These are phyloP conservation scores for Oryzias woworae DNA, from an alignment of 2,113 vertebrate species.

Conservation along the genomic window DNA sequence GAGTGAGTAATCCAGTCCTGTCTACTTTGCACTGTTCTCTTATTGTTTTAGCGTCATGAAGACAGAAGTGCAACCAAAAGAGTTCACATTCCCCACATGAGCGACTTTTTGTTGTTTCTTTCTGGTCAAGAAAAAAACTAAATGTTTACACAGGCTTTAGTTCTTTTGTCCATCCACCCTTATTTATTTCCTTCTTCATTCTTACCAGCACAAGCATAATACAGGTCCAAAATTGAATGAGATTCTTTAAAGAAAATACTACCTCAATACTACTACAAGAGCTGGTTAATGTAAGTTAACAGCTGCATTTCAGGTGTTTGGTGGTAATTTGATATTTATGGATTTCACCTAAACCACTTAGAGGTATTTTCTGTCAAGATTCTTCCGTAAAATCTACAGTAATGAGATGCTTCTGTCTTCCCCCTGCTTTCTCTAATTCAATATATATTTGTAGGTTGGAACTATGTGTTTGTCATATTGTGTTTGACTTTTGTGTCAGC, in stretches of 20 bases:
- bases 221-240: conserved; percentile 6
- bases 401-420: conserved; percentile 14
- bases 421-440: conserved; percentile 18
- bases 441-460: conserved; percentile 12
- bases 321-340: conserved; percentile 17
- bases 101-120: conserved; percentile 9
- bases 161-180: conserved; percentile 7
- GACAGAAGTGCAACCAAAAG: too few species aligned
- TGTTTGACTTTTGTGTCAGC: conserved; percentile 18
- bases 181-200: conserved; percentile 11
- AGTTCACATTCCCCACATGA: too few species aligned
- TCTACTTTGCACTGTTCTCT: too few species aligned
- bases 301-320: conserved; percentile 24
- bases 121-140: conserved; percentile 6
- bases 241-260: conserved; percentile 13
- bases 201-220: too few species aligned
- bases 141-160: conserved; percentile 9
- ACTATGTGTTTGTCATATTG: conserved; percentile 27
- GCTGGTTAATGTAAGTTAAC: conserved; percentile 1
- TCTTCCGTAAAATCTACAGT: conserved; percentile 6
- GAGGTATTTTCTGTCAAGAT: conserved; percentile 13
- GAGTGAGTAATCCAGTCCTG: too few species aligned
- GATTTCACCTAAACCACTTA: conserved; percentile 13
- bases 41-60: too few species aligned
- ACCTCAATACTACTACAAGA: too few species aligned